Conservation (phyloP, 2,797 vertebrate species). For the Channallabes apus region DNA sequence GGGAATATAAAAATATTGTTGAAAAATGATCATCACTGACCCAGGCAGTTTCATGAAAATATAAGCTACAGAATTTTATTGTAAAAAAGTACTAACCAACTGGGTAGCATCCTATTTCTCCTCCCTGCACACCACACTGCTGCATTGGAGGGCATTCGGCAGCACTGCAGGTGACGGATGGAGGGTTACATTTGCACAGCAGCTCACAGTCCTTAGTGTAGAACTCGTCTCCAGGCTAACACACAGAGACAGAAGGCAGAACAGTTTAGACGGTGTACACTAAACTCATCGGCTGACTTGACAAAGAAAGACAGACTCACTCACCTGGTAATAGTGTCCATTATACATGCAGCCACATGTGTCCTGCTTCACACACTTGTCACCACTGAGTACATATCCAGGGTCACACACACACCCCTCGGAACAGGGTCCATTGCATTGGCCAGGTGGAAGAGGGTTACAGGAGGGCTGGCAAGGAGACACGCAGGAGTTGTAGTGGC, state of each 20-base stretch:
- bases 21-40: background rate
- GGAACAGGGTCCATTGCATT: constrained; percentile 66
- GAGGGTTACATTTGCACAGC: constrained; percentile 69
- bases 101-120: constrained; percentile 75
- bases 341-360: constrained; percentile 70
- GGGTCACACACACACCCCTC: constrained; percentile 74
- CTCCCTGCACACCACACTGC: constrained; percentile 68
- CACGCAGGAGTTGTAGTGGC: constrained; percentile 73
- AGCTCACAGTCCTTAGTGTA: constrained; percentile 69
- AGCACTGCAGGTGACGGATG: constrained; percentile 61
- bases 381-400: constrained; percentile 72
- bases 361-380: constrained; percentile 64
- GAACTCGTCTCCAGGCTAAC: constrained; percentile 75
- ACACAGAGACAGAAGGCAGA: constrained; percentile 28
- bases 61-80: background rate
- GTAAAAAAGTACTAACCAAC: constrained; percentile 63
- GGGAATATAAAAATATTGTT: background rate
- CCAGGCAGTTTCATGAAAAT: background rate
- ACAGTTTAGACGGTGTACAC: background rate
- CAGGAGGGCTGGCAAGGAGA: constrained; percentile 74
- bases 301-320: background rate
- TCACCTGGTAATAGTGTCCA: constrained; percentile 70
- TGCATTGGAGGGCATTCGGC: constrained; percentile 68
- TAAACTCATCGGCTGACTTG: background rate
- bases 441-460: constrained; percentile 41